Evolutionary conservation across 2,113 vertebrate species (phyloP).

Genomic region (Misgurnus mizolepis): DNA sequence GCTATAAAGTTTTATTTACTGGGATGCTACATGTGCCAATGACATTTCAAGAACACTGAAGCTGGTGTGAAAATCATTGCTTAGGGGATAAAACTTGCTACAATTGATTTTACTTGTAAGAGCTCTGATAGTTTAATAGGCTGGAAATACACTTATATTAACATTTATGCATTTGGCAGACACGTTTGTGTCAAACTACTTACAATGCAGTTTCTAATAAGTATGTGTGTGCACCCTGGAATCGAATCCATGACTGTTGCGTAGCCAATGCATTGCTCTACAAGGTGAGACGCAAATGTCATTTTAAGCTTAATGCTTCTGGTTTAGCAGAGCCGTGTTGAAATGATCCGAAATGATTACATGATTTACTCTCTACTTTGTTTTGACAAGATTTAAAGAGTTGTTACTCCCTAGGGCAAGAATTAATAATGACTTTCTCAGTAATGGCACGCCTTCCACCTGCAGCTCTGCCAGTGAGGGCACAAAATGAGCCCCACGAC

Average conservation of each 20-base stretch:
- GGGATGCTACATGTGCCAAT: background rate
- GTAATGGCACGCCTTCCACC: background rate
- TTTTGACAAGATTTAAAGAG: conserved; percentile 37
- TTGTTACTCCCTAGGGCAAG: conserved; percentile 8
- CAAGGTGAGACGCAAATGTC: background rate
- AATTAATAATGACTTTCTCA: background rate
- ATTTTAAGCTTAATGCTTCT: background rate
- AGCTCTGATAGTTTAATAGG: background rate
- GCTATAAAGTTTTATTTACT: conserved; percentile 15
- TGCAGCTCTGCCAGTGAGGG: background rate
- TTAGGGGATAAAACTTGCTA: background rate
- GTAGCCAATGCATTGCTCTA: too few relatives aligned
- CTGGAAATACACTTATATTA: background rate
- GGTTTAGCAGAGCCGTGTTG: background rate
- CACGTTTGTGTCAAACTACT: too few relatives aligned
- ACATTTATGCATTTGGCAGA: too few relatives aligned
- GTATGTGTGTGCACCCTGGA: too few relatives aligned
- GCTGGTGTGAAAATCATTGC: background rate
- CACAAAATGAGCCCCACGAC: background rate
- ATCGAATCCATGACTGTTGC: too few relatives aligned
- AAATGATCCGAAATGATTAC: conserved; percentile 23
- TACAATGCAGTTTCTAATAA: too few relatives aligned
- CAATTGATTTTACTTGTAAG: conserved; percentile 10
- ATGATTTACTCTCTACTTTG: conserved; percentile 1
- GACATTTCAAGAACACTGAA: conserved; percentile 1